Percentiles rank a stretch among this genome's conserved stretches.
These are phyloP conservation scores for Styela clava DNA, from an alignment of 23 tunicate genomes.

Conservation along the genomic window DNA sequence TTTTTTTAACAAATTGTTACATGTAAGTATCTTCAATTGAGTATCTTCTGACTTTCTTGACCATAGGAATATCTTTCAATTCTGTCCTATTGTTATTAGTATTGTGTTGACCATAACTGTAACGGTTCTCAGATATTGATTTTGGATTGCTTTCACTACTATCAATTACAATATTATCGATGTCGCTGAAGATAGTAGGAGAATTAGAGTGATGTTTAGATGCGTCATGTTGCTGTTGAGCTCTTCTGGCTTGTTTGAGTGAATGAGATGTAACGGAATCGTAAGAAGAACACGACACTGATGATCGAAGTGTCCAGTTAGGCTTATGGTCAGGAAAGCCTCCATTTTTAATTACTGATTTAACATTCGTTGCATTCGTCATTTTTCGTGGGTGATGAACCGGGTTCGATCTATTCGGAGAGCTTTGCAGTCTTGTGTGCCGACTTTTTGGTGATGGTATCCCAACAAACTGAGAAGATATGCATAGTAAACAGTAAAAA, in stretches of 20 bases:
- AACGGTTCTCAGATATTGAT: neutral
- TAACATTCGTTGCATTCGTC: neutral
- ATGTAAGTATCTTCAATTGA: neutral
- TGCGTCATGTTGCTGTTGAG: neutral
- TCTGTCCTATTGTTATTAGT: slow-evolving; percentile 1
- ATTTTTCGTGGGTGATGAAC: neutral
- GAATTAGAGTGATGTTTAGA: neutral
- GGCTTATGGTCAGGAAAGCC: too few relatives aligned
- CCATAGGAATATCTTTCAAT: neutral
- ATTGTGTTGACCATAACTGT: neutral
- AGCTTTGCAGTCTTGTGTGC: neutral
- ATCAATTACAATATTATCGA: neutral
- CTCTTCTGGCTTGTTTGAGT: neutral
- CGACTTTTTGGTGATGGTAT: too few relatives aligned
- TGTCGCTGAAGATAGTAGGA: neutral
- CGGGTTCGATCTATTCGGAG: neutral
- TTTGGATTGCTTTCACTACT: neutral
- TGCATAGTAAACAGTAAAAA: too few relatives aligned
- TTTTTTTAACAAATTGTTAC: neutral
- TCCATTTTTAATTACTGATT: neutral
- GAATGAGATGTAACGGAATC: neutral
- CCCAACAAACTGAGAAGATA: too few relatives aligned
- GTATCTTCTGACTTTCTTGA: neutral
- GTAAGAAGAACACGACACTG: neutral
- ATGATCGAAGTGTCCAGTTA: neutral